Percentiles rank a stretch among this genome's conserved stretches.
These are phyloP conservation scores for Eufriesea mexicana DNA, from an alignment of 1,140 invertebrate species.

Conservation along the genomic window DNA sequence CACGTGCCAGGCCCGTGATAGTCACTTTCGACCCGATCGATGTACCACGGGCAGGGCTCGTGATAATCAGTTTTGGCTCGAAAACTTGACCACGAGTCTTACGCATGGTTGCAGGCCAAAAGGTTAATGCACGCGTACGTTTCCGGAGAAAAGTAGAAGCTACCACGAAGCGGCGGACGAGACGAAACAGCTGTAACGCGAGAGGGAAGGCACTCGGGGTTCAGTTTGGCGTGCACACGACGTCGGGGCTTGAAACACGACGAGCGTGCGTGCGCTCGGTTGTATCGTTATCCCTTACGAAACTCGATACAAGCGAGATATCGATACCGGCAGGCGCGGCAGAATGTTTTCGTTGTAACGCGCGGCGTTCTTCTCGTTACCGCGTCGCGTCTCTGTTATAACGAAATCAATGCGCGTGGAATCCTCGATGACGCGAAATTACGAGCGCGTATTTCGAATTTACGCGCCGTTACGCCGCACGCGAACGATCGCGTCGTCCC, in stretches of 20 bases:
- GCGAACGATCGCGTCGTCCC: neutral
- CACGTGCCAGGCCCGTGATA: no score
- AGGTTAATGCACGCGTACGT: no score
- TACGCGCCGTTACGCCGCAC: neutral
- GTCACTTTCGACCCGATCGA: no score
- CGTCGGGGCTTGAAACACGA: constrained; percentile 19
- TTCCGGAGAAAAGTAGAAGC: neutral
- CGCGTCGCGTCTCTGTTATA: neutral
- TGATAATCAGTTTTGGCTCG: no score
- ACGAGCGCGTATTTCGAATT: neutral
- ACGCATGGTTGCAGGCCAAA: no score
- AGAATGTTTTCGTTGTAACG: constrained; percentile 58
- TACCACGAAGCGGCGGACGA: constrained; percentile 10
- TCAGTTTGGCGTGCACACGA: constrained; percentile 36
- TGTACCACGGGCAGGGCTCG: no score
- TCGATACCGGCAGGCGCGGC: constrained; percentile 50
- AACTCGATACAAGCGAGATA: constrained; percentile 60
- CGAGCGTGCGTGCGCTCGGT: constrained; percentile 21
- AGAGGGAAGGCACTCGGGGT: constrained; percentile 47
- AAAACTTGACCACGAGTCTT: no score
- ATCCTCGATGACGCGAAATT: neutral
- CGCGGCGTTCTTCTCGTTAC: constrained; percentile 33
- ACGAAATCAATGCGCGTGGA: neutral
- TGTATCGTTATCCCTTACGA: constrained; percentile 56
- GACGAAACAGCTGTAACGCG: constrained; percentile 59